Evolutionary conservation across 2,888 invertebrate genomes (phyloP), one percentile per base, ranked within the genome.

Genomic region (Boloria selene): DNA sequence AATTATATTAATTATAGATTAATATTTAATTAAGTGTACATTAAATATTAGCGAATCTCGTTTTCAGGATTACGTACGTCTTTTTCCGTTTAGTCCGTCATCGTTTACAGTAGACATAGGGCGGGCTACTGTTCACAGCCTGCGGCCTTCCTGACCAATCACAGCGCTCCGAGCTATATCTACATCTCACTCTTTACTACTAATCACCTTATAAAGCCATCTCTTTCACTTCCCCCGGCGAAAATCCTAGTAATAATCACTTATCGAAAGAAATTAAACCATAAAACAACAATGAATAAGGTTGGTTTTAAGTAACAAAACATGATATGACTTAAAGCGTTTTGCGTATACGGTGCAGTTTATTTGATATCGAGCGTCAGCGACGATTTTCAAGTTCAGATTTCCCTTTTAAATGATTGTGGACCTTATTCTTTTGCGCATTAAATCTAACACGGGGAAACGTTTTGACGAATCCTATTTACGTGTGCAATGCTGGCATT

Each of bases 91-190:
- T 76, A 75, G 80, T 77, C 73, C 86, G 85, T 84, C 79, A 81
- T 83, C 85, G 84, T 85, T 91, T 90, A 90, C 91, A 90, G 90
- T 90, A 91, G 91, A 90, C 91, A 90, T 90, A 92, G 92, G 93
- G 92, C 91, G 92, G 92, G 92, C 93, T 92, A 92, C 92, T 85
- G 92, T 91, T 90, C 90, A 90, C 90, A 85, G 92, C 92, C 92
- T 89, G 91, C 90, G 92, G 92, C 92, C 90, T 90, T 92, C 90
- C 91, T 92, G 91, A 92, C 93, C 93, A 92, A 93, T 93, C 92
- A 92, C 91, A 91, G 90, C 90, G 92, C 92, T 92, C 83, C 83
- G 86, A 92, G 92, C 92, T 87, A 92, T 92, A 86, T 88, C 76
- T 22, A 79, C 74, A 74, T 89, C 90, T 75, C 81, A 69, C 73